Base-by-base conservation (phyloP, 1,140 invertebrate genomes). In the Tetranychus cinnabarinus region DNA sequence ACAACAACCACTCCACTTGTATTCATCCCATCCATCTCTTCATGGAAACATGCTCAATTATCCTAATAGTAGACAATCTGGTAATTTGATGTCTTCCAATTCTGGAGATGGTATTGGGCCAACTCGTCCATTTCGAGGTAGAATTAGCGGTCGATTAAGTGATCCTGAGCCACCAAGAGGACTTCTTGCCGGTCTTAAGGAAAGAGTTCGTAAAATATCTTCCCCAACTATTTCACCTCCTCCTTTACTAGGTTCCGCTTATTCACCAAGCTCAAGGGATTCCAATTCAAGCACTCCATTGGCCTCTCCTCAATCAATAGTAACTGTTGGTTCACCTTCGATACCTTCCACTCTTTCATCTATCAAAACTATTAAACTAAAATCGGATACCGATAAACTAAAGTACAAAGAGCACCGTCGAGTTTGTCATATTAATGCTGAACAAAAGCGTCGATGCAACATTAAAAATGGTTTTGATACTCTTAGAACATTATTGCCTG, bases 401-500 rank as follows among this genome's bases (percentile, higher is more conserved):
- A 35, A 56, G 46, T 72, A 73, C 60, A 69, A 68, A 59, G 72
- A 75, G 65, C 68, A 72, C 61, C 70, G 76, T 52, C 68, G 75
- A 59, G 73, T 73, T 23, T 72, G 87, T 37, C 93, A 97, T 72
- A 87, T 95, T 63, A 91, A 96, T 72, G 90, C 93, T 0, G 95
- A 99, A 71, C 92, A 97, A 75, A 98, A 97, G 72, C 79, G 95
- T 42, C 79, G 93, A 47, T 92, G 88, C 70, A 96, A 95, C 70
- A 95, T 97, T 65, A 97, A 97, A 77, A 91, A 86, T 75, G 91
- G 92, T 35, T 97, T 97, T 73, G 91, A 97, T 72, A 84, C 84
- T 70, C 76, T 97, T 60, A 86, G 93, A 72, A 82, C 82, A 62
- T 77, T 97, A n/a, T 89, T 97, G 69, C 92, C 92, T 37, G 69